Evolutionary conservation across 2,113 vertebrate genomes (phyloP), one percentile per base, ranked within the genome.

Genomic region (Poeciliopsis retropinna): DNA sequence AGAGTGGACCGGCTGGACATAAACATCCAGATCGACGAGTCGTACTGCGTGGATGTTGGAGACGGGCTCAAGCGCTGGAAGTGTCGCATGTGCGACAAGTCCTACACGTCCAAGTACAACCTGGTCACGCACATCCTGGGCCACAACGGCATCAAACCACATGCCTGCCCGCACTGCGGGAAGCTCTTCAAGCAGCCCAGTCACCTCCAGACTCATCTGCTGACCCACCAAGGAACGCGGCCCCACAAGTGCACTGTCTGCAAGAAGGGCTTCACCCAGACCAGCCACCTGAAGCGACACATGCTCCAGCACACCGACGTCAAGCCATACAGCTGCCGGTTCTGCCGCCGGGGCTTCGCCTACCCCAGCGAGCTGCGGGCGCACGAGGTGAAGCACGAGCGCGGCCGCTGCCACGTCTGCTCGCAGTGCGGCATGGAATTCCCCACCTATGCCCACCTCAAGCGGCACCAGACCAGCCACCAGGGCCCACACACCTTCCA

Each of bases 161-260:
- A 99, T 62, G 96, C 96, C 0, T 99, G 98, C 87, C 96, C 97
- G 0, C 97, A 98, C 84, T 99, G 98, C 84, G 95, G 95, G 87
- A 99, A 99, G 92, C 97, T 99, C 80, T 99, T 99, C 93, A 98
- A 98, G 93, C 98, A 99, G 94, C 98, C 97, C 80, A 99, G 97
- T 90, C 98, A 99, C 87, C 95, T 99, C 82, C 98, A 99, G 91
- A 99, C 97, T 0, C 98, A 99, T 91, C 95, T 98, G 91, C 96
- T 99, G 47, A 99, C 98, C 0, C 98, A 99, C 93, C 97, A 98
- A 89, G 98, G 98, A 76, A 98, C 96, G 0, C 94, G 98, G 87
- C 98, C 98, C 0, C 98, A 99, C 95, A 98, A 98, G 91, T 99
- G 97, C 85, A 94, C 95, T 71, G 97, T 98, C 67, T 99, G 97